These are phyloP conservation scores for Drosophila nr. perissopoda DNA, from an alignment of 2,888 invertebrate genomes.

Conservation along the genomic window DNA sequence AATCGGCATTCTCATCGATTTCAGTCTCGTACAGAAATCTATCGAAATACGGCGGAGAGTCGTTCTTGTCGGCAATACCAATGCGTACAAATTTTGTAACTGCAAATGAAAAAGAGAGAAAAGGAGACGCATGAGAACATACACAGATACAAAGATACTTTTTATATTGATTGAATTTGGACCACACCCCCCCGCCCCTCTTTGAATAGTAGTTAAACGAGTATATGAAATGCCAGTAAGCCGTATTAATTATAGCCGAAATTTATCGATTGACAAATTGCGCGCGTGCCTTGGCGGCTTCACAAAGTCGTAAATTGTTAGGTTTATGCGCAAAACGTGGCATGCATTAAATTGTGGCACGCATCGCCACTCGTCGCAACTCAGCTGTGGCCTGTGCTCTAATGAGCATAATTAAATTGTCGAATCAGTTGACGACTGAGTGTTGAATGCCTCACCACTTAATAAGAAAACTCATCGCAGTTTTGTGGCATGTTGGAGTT, in stretches of 20 bases:
- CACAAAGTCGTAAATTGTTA: constrained; percentile 57
- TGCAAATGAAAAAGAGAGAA: constrained; percentile 86
- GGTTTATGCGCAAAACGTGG: constrained; percentile 73
- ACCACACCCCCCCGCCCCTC: not conserved
- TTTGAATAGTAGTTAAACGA: constrained; percentile 12
- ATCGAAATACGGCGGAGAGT: constrained; percentile 99
- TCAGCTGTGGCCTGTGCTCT: constrained; percentile 3
- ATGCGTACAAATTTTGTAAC: constrained; percentile 99
- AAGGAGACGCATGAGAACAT: not conserved
- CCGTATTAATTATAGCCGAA: constrained; percentile 72
- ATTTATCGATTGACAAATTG: constrained; percentile 80
- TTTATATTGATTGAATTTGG: constrained; percentile 16
- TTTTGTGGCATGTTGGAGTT: constrained; percentile 21
- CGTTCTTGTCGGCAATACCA: constrained; percentile 99
- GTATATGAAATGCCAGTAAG: constrained; percentile 72
- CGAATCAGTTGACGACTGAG: constrained; percentile 46
- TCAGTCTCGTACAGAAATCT: constrained; percentile 98
- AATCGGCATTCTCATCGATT: constrained; percentile 98
- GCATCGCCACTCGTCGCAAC: constrained; percentile 11
- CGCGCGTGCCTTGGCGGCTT: constrained; percentile 60
- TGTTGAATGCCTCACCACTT: constrained; percentile 20
- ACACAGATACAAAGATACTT: constrained; percentile 2
- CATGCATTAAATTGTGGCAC: constrained; percentile 59
- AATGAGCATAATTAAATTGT: constrained; percentile 67
- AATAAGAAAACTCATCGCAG: constrained; percentile 38